Percentiles rank a stretch among this genome's conserved stretches.
These are phyloP conservation scores for Ennomos quercinarius DNA, from an alignment of 2,888 invertebrate genomes.

Conservation along the genomic window DNA sequence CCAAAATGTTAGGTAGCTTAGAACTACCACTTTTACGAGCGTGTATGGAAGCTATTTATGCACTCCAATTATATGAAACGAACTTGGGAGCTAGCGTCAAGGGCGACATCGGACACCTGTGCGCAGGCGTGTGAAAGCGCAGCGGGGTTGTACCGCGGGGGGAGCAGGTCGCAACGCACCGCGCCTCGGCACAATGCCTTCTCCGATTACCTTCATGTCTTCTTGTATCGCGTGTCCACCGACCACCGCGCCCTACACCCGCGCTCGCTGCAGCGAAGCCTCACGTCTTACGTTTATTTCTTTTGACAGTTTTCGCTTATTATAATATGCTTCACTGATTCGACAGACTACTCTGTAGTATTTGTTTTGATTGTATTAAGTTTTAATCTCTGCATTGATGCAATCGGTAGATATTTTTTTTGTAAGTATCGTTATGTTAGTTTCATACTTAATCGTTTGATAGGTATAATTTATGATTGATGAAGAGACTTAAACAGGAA, in stretches of 20 bases:
- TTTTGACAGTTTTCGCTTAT: slow-evolving; percentile 76
- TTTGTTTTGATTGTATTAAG: slow-evolving; percentile 40
- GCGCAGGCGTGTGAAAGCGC: slow-evolving; percentile 82
- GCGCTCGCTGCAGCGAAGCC: slow-evolving; percentile 52
- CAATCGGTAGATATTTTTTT: slow-evolving; percentile 25
- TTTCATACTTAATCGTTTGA: slow-evolving; percentile 7
- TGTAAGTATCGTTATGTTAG: slow-evolving; percentile 11
- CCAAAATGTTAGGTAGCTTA: neutral
- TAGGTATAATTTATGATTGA: slow-evolving; percentile 21
- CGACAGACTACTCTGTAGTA: slow-evolving; percentile 47
- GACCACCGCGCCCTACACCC: slow-evolving; percentile 17
- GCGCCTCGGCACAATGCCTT: slow-evolving; percentile 80
- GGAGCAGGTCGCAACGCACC: slow-evolving; percentile 72
- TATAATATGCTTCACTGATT: slow-evolving; percentile 66
- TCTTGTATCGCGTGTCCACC: slow-evolving; percentile 75
- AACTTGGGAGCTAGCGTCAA: slow-evolving; percentile 72
- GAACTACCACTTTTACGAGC: slow-evolving; percentile 3
- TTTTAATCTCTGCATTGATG: slow-evolving; percentile 32
- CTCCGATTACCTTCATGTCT: slow-evolving; percentile 81
- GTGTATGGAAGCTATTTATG: neutral
- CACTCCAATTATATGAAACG: slow-evolving; percentile 52
- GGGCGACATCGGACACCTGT: slow-evolving; percentile 83
- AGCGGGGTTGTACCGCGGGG: slow-evolving; percentile 41
- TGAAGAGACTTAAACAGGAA: slow-evolving; percentile 12
- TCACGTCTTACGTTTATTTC: slow-evolving; percentile 64